Evolutionary conservation across 2,797 vertebrate genomes (phyloP), one percentile per base, ranked within the genome.

Genomic region (Tarsius wallacei): DNA sequence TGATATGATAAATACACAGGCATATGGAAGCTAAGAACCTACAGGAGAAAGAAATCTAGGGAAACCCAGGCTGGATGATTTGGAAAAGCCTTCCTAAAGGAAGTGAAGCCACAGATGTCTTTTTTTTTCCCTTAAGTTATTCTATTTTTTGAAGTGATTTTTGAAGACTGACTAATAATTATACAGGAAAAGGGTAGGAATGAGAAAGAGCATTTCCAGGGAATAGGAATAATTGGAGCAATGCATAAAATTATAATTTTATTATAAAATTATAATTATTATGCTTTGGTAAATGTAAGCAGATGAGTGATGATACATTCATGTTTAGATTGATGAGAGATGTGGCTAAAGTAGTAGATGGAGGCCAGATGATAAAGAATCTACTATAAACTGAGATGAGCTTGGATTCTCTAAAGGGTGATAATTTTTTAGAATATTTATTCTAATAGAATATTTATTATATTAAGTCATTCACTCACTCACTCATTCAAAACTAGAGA

Each of bases 141-240:
- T 76, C 17, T 78, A 53, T n/a, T 77, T 86, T 87, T 51, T 80
- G 31, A 88, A 76, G 0, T 93, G 31, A 22, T 59, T 84, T 73
- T 17, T 82, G 31, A 90, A 89, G 21, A 66, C 70, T 33, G 12
- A 63, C 76, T 80, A 85, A 55, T 55, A 64, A 70, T 81, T 96
- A 81, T 33, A 55, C 5, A 76, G 8, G 61, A 68, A 87, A 90
- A 73, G 6, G 49, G 55, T 63, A 8, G 21, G 36, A 76, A 86
- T 61, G 47, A 86, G 63, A 73, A 9, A 81, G 66, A 81, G 24
- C 21, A 82, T 87, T 70, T 49, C 22, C 7, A 90, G 36, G 15
- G n/a, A 77, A 24, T 24, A 74, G 31, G 42, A 80, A 28, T 82
- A 86, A 77, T 28, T 90, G 15, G 51, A 93, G 9, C n/a, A 74